Evolutionary conservation across 2,113 vertebrate species (phyloP), one percentile per base, ranked within the genome.

Genomic region (Labeo rohita): DNA sequence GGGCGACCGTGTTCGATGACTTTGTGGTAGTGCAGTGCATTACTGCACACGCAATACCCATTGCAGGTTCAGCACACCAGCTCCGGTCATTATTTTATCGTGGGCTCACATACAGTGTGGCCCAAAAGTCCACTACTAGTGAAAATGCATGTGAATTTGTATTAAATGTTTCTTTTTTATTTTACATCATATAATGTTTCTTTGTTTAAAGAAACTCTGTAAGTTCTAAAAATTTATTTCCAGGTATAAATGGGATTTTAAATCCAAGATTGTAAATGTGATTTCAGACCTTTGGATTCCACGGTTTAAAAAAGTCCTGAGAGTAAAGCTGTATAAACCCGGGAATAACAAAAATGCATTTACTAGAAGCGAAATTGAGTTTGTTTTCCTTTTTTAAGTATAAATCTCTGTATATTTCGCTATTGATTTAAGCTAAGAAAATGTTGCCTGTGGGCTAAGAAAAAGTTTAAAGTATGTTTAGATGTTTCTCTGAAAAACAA

Each of bases 1-100:
- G 75, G 86, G 34, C 54, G 36, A 68, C 73, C 77, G 72, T 72
- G 50, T 84, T 70, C 6, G 28, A 10, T 6, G n/a, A 72, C 77
- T 73, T 47, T 59, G 76, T 77, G 65, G 45, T 28, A 6, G 76
- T 70, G 79, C 23, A 50, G 13, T 82, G 63, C 78, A 83, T 85
- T 85, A 54, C n/a, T 45, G 39, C 83, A 36, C n/a, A 70, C 65
- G 16, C 47, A 54, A 39, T 15, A 8, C 21, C 10, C 16, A 56
- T 16, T 56, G 84, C 63, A 45, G 54, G 45, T 45, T 68, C 23
- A 52, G 23, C 23, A 52, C n/a, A n/a, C n/a, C 18, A 13, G 54
- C 34, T 75, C 10, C 1, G 0, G 18, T 61, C 18, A 80, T 61
- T 13, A 45, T 50, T 50, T 21, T 6, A 3, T 3, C n/a, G 16